Conservation (phyloP, 2,113 vertebrate genomes). For the Erinaceus europaeus region DNA sequence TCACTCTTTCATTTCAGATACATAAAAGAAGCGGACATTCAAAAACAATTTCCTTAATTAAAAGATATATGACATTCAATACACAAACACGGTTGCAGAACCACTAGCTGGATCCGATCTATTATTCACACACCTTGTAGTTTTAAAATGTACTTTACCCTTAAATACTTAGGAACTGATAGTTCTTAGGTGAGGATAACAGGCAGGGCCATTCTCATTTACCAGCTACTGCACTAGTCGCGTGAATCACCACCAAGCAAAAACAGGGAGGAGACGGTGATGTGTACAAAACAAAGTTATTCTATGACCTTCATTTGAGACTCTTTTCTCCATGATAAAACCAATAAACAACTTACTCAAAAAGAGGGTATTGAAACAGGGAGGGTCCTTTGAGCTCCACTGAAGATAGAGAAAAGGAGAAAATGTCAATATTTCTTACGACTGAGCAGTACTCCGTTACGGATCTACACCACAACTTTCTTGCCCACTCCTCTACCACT, state of each 20-base stretch:
- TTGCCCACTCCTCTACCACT: no score
- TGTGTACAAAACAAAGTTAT: not conserved
- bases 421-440: not conserved
- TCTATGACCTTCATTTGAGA: not conserved
- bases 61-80: conserved; percentile 32
- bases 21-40: conserved; percentile 3
- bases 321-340: not conserved
- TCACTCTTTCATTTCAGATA: conserved; percentile 27
- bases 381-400: no score
- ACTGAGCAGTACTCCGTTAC: no score
- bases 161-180: not conserved
- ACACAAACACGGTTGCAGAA: not conserved
- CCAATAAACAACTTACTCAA: not conserved
- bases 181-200: not conserved
- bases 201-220: not conserved
- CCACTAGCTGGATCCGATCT: not conserved
- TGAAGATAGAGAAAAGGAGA: no score
- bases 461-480: no score
- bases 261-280: not conserved
- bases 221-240: not conserved
- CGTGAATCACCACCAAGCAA: not conserved
- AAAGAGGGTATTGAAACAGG: no score
- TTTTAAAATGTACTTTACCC: conserved; percentile 11
- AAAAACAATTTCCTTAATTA: conserved; percentile 53
- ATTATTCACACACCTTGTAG: not conserved